Conservation (phyloP, 1,140 invertebrate genomes). For the Meloidogyne chitwoodi region DNA sequence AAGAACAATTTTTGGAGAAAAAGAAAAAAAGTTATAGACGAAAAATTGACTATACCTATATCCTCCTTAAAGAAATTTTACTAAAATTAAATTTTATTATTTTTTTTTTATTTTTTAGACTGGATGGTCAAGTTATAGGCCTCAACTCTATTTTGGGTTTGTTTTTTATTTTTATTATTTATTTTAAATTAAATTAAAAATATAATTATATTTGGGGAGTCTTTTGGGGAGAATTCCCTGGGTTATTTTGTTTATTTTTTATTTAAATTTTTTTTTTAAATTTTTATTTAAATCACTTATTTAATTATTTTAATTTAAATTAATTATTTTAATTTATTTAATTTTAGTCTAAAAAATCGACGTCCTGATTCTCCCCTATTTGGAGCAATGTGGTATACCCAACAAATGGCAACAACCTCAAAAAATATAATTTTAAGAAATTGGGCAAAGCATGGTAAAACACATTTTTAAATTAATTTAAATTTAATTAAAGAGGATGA, state of each 20-base stretch:
- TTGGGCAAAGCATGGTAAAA: slow-evolving; percentile 79
- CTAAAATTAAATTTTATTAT: neutral
- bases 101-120: slow-evolving; percentile 16
- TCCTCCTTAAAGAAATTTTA: neutral
- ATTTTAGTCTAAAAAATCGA: slow-evolving; percentile 71
- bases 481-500: slow-evolving; percentile 56
- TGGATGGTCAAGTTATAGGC: slow-evolving; percentile 83
- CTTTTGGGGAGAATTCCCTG: too few species aligned
- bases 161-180: neutral
- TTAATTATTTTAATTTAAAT: neutral
- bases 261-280: too few species aligned
- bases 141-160: slow-evolving; percentile 70
- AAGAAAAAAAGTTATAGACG: too few species aligned
- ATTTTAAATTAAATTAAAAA: too few species aligned
- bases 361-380: slow-evolving; percentile 79
- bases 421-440: slow-evolving; percentile 63
- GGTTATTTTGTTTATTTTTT: too few species aligned
- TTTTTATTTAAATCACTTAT: neutral
- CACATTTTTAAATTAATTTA: neutral
- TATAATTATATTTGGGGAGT: too few species aligned
- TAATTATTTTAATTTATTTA: neutral
- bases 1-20: too few species aligned
- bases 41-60: neutral
- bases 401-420: slow-evolving; percentile 66
- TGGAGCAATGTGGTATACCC: slow-evolving; percentile 89